Base-by-base conservation (phyloP, 1,140 invertebrate species). In the Drosophila rhopaloa region DNA sequence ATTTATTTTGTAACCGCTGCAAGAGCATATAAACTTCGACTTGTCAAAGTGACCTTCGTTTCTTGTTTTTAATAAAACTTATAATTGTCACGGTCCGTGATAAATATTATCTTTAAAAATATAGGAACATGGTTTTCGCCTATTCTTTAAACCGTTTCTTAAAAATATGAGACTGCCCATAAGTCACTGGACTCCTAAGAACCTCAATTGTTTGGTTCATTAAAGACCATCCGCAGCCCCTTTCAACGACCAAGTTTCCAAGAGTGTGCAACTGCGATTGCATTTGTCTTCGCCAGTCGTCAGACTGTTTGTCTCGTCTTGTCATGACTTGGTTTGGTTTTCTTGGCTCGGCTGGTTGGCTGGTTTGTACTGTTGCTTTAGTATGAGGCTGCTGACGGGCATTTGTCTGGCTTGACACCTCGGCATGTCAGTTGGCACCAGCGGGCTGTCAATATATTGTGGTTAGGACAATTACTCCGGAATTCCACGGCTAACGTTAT, bases 361-460 rank as follows among this genome's bases (percentile, higher is more conserved):
- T 32, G 29, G 29, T 8, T 32, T 38, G 14, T 32, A 8, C 32
- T 61, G 29, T 11, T 53, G 76, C 53, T 57, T 79, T 79, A 77
- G 71, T 77, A 60, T 63, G 56, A 32, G 46, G 70, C 41, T 53
- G 53, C 19, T 11, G 80, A 79, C 80, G 77, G 61, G 56, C 71
- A 83, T 83, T 83, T 83, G 80, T 83, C 80, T 71, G 57, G 51
- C 53, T 48, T 44, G 57, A 83, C 80, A 79, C 80, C 80, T 71
- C 35, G 67, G 51, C 58, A 47, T 66, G 74, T 77, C 79, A 67
- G 53, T 41, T 14, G 40, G 54, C 37, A 59, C 66, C 44, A 76
- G 37, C 29, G 27, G 4, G 6, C 16, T 38, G 51, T 54, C 35
- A 54, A 29, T 29, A 35, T 53, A 29, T 65, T 51, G 27, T 59